A percentile compares a stretch with the other conserved stretches of the same genome.
These are phyloP conservation scores for Oncopodura yosiiana DNA, from an alignment of 1,140 invertebrate genomes.

Conservation along the genomic window DNA sequence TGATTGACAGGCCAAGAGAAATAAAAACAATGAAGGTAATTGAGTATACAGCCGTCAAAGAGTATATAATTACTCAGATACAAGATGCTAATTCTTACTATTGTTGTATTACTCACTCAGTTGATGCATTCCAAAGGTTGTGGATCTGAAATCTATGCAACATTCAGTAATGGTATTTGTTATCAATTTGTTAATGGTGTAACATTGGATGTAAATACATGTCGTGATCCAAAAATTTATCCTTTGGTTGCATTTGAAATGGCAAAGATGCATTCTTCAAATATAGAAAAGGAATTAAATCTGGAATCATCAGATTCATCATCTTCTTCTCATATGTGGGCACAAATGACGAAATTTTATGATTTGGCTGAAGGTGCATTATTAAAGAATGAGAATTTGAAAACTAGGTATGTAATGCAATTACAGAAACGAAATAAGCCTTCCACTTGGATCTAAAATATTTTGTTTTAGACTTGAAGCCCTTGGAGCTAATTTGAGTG, in stretches of 20 bases:
- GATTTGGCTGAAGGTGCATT: conserved; percentile 48
- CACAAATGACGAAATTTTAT: conserved; percentile 63
- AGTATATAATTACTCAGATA: not conserved
- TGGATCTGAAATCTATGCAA: conserved; percentile 75
- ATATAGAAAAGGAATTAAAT: conserved; percentile 37
- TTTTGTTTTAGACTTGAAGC: not conserved
- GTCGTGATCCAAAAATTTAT: conserved; percentile 60
- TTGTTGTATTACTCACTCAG: conserved; percentile 39
- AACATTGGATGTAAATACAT: conserved; percentile 59
- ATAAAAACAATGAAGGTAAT: conserved; percentile 54
- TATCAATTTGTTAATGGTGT: conserved; percentile 82
- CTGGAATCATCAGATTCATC: no score
- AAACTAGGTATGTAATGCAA: no score
- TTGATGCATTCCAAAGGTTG: conserved; percentile 61
- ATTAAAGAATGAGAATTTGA: not conserved
- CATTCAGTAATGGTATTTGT: conserved; percentile 85
- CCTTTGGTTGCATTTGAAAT: conserved; percentile 61
- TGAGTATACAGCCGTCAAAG: not conserved
- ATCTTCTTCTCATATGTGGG: conserved; percentile 48
- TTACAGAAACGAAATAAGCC: not conserved
- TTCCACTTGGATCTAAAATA: not conserved
- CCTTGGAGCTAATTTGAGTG: not conserved
- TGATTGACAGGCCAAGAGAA: conserved; percentile 80
- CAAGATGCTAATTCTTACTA: conserved; percentile 17
- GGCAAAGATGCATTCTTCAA: conserved; percentile 59